Base-by-base conservation (phyloP, 1,140 invertebrate genomes). In the Neocloeon triangulifer region DNA sequence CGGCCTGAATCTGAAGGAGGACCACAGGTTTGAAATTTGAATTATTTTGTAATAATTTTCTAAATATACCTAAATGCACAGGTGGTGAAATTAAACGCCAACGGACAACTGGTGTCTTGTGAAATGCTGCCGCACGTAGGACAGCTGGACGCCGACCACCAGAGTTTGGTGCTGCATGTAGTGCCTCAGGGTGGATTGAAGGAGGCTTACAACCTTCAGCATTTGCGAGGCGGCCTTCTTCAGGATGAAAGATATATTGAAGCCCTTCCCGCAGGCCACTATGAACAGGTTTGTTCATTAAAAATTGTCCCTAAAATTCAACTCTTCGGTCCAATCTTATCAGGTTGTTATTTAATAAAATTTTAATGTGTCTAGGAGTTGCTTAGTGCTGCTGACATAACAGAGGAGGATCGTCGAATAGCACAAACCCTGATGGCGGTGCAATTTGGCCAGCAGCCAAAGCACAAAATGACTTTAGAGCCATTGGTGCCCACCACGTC, bases 371-470 rank as follows among this genome's bases (percentile, higher is more conserved):
- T 10, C 8, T 10, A 8, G 26, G 4, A n/a, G 15, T 9, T 13
- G 10, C 10, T 26, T 15, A 32, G 26, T 21, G n/a, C 18, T 36
- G 23, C 6, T 23, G 29, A 41, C 27, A 42, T 60, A 30, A 58
- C 55, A 10, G 58, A 62, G 36, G 58, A 60, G 36, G 58, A 61
- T 38, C 41, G 57, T 31, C 51, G 53, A 40, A 42, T 61, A 27
- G 57, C 57, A 26, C 54, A 56, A 16, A 56, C 58, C 25, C 42
- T 62, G 33, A 57, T 60, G 27, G 58, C 58, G 7, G 58, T 61
- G 2, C 58, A 62, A 35, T 45, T 60, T n/a, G 56, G 50, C 31
- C 55, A 59, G 30, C 55, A 57, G 19, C 55, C 61, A 25, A 56
- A 57, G 35, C 52, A 56, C 14, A 53, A 58, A 34, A 56, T 57